A percentile compares a stretch with the other conserved stretches of the same genome.
phyloP scores from a whole-genome alignment of 2,888 invertebrate species.

The Bunonema sp. region DNA sequence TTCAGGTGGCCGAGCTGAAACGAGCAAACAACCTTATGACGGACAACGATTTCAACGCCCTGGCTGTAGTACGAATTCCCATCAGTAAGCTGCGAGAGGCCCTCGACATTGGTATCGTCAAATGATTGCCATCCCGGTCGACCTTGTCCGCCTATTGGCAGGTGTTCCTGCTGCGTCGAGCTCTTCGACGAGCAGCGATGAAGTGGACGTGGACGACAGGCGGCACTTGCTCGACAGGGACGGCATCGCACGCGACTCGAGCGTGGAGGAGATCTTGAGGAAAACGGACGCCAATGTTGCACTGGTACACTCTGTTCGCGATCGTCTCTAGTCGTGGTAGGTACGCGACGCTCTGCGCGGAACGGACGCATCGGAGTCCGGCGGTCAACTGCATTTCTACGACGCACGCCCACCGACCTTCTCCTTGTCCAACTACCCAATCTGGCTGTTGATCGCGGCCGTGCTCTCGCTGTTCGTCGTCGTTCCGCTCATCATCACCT shows the following conservation, averaged over 20 bases:
- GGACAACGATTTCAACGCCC: slow-evolving; percentile 31
- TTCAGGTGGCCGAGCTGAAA: slow-evolving; percentile 37
- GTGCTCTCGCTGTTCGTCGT: slow-evolving; percentile 34
- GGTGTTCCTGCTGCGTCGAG: slow-evolving; percentile 4
- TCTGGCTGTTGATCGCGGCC: slow-evolving; percentile 17
- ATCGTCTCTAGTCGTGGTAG: no score
- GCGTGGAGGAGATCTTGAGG: slow-evolving; percentile 29
- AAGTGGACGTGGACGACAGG: slow-evolving; percentile 6
- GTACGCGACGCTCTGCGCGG: slow-evolving; percentile 10
- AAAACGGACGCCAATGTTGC: slow-evolving; percentile 36
- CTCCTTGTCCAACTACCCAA: slow-evolving; percentile 2
- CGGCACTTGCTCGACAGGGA: slow-evolving; percentile 5
- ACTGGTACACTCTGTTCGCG: no score
- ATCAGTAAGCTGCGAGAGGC: slow-evolving; percentile 24
- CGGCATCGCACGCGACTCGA: slow-evolving; percentile 8
- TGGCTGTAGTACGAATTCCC: slow-evolving; percentile 28
- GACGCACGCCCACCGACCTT: not conserved
- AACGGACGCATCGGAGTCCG: slow-evolving; percentile 12
- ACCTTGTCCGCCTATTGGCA: slow-evolving; percentile 4
- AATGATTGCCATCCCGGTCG: not conserved
- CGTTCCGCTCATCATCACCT: slow-evolving; percentile 28
- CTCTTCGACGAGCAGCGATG: slow-evolving; percentile 2
- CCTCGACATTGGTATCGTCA: slow-evolving; percentile 4
- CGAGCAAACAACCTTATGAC: slow-evolving; percentile 32
- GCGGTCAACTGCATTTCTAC: slow-evolving; percentile 1